A percentile compares a stretch with the other conserved stretches of the same genome.
Evolutionary conservation across 2,888 invertebrate genomes (phyloP).

Genomic region (Laothoe populi): DNA sequence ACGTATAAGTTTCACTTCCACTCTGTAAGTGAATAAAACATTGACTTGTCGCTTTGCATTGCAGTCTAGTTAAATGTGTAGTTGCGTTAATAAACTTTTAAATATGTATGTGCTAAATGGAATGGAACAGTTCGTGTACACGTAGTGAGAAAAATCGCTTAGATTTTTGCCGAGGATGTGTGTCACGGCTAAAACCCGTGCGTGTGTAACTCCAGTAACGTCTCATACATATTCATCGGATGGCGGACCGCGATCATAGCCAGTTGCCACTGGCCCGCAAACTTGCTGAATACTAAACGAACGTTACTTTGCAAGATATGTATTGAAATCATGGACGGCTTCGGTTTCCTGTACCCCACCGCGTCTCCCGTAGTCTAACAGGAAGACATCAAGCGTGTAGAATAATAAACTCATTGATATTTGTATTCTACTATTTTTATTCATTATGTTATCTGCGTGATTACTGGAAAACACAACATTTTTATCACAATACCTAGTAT

Average conservation of each 20-base stretch:
- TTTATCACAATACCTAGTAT: slow-evolving; percentile 43
- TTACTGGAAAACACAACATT: slow-evolving; percentile 45
- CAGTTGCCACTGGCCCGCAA: slow-evolving; percentile 71
- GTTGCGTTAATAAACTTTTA: slow-evolving; percentile 42
- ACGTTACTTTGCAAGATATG: slow-evolving; percentile 64
- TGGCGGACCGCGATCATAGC: slow-evolving; percentile 62
- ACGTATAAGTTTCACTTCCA: slow-evolving; percentile 45
- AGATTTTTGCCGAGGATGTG: slow-evolving; percentile 60
- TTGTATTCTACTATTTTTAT: slow-evolving; percentile 40
- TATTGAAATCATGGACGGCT: slow-evolving; percentile 71
- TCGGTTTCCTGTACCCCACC: slow-evolving; percentile 60
- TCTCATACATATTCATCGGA: slow-evolving; percentile 77
- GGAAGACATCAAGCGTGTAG: slow-evolving; percentile 44
- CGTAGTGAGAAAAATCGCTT: slow-evolving; percentile 53
- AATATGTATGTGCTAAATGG: slow-evolving; percentile 41
- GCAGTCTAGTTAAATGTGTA: slow-evolving; percentile 38
- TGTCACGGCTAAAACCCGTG: slow-evolving; percentile 74
- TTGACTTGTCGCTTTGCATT: slow-evolving; percentile 43
- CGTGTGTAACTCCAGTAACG: slow-evolving; percentile 61
- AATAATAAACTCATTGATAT: slow-evolving; percentile 24
- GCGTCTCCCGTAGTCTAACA: slow-evolving; percentile 38
- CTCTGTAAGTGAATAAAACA: slow-evolving; percentile 47
- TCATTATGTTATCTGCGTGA: slow-evolving; percentile 44
- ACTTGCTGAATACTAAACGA: slow-evolving; percentile 75
- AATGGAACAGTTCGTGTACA: slow-evolving; percentile 37